phyloP scores from a whole-genome alignment of 2,797 vertebrate species.

The Zenarchopterus dispar region DNA sequence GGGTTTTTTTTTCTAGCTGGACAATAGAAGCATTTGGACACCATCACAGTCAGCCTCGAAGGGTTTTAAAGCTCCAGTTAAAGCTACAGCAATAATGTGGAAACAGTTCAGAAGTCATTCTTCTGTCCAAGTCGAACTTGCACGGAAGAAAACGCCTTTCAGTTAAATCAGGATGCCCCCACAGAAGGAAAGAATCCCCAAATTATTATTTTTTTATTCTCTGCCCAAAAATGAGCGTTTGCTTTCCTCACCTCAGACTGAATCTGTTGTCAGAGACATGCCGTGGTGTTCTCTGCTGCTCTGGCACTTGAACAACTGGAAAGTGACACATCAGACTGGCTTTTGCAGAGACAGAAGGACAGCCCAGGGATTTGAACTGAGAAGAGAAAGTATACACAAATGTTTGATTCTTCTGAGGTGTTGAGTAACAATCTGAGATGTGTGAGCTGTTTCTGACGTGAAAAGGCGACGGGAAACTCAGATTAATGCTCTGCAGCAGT shows the following conservation, averaged over 20 bases:
- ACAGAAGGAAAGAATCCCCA: not conserved
- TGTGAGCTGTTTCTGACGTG: conserved; percentile 24
- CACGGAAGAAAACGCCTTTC: conserved; percentile 13
- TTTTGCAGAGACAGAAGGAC: not conserved
- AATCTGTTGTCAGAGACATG: conserved; percentile 6
- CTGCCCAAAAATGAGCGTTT: conserved; percentile 9
- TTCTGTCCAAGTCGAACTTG: not conserved
- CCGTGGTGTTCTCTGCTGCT: not conserved
- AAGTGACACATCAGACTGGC: conserved; percentile 11
- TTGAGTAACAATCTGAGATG: conserved; percentile 9
- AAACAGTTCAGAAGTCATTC: too few species aligned
- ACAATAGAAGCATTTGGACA: not conserved
- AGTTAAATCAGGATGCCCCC: not conserved
- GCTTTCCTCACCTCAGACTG: conserved; percentile 11
- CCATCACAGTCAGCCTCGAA: not conserved
- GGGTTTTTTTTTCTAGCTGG: not conserved
- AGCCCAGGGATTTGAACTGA: not conserved
- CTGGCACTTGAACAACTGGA: not conserved
- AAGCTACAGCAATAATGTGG: too few species aligned
- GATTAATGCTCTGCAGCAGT: conserved; percentile 29
- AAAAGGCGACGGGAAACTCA: conserved; percentile 8
- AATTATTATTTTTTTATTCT: too few species aligned
- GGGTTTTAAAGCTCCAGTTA: too few species aligned
- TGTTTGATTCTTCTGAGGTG: conserved; percentile 1
- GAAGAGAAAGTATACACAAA: not conserved